Conservation (phyloP, 2,113 vertebrate species). For the Psettodes erumei region DNA sequence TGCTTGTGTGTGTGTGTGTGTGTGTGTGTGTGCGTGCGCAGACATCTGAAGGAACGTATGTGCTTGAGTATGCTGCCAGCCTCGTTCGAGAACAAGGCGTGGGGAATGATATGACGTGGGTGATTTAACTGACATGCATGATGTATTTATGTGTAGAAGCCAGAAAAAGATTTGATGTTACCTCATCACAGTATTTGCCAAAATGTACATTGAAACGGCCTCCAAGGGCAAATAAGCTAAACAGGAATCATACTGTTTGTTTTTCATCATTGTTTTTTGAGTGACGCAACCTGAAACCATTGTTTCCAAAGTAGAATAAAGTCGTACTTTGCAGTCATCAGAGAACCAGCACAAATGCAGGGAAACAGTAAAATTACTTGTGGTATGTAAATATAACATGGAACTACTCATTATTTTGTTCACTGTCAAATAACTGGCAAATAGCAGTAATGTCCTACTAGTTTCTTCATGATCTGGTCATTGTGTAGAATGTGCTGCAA, state of each 20-base stretch:
- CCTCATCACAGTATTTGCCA: conserved; percentile 49
- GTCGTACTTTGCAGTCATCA: conserved; percentile 10
- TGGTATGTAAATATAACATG: conserved; percentile 2
- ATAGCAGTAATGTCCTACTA: background rate
- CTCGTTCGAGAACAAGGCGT: background rate
- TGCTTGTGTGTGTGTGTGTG: conserved; percentile 12
- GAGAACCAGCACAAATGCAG: background rate
- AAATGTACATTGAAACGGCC: conserved; percentile 21
- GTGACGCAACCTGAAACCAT: conserved; percentile 11
- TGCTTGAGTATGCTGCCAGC: conserved; percentile 29
- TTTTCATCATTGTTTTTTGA: conserved; percentile 26
- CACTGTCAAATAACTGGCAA: background rate
- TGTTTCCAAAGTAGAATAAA: conserved; percentile 15
- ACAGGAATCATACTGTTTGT: conserved; percentile 25
- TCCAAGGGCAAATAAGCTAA: conserved; percentile 26
- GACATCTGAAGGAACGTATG: background rate
- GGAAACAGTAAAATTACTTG: background rate
- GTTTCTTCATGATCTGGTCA: too few relatives aligned
- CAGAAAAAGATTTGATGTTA: conserved; percentile 30
- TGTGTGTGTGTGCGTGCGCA: background rate
- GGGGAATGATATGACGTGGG: conserved; percentile 22
- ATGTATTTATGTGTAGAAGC: conserved; percentile 30
- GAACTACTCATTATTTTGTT: background rate
- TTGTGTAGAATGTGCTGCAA: background rate
- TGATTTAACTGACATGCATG: conserved; percentile 43